These are phyloP conservation scores for Anolis apletophallus DNA, from an alignment of 2,797 vertebrate species.

Conservation along the genomic window DNA sequence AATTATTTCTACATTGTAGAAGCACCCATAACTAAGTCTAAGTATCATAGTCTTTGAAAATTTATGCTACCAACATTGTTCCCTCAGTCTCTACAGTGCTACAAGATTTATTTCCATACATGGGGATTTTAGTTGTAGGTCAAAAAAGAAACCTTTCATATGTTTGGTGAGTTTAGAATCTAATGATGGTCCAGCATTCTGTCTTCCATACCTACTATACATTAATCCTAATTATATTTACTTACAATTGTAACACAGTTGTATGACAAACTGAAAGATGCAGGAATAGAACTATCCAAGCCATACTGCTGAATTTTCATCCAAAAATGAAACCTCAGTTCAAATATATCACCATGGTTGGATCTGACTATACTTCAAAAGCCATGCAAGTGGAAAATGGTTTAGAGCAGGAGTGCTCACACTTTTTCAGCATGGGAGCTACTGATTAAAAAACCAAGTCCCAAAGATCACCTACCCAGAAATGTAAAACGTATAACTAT, in stretches of 20 bases:
- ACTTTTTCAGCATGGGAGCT: no score
- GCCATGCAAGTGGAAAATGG: not conserved
- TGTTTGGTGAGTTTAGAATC: not conserved
- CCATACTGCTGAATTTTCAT: constrained; percentile 49
- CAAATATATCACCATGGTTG: not conserved
- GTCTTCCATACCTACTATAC: not conserved
- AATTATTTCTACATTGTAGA: no score
- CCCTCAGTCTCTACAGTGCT: no score
- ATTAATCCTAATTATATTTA: not conserved
- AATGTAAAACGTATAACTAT: no score
- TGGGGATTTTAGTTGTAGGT: no score
- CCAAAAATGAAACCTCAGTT: constrained; percentile 20
- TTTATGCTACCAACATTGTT: no score
- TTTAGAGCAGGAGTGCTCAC: no score
- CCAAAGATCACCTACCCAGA: no score
- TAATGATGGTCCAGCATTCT: not conserved
- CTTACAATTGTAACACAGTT: not conserved
- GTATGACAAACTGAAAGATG: constrained; percentile 60
- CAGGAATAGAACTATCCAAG: constrained; percentile 53
- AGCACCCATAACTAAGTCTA: no score
- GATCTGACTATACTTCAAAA: not conserved
- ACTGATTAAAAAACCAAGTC: no score
- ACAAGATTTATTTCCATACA: no score
- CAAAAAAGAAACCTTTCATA: no score
- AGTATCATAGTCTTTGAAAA: not conserved